Base-by-base conservation (phyloP, 1,140 invertebrate genomes). In the Thereuonema tuberculata region DNA sequence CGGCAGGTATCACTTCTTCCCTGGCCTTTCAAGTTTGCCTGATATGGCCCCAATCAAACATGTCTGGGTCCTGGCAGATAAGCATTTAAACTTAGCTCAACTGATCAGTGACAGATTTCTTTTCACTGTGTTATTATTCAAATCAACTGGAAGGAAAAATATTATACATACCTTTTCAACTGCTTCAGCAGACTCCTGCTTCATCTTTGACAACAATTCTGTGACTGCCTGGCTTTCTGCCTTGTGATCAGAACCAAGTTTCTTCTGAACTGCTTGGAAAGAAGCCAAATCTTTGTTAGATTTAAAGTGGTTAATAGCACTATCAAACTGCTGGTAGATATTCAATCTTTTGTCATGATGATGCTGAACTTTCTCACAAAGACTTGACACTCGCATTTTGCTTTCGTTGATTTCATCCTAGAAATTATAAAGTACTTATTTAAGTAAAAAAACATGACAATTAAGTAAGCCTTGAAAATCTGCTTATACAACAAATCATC, bases 291-390 rank as follows among this genome's bases (percentile, higher is more conserved):
- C 84, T 69, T 85, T 85, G 53, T 74, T 81, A 0, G 75, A 65
- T 68, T 86, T 86, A 29, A 81, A 75, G 64, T 81, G 80, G 58
- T 74, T 73, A 37, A 86, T 67, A 47, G 81, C 80, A 63, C 83
- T 80, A 64, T 85, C 84, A 56, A 83, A 77, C 26, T 75, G 75
- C 65, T 80, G 77, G 65, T 85, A 86, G 1, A 82, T 75, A 14
- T 73, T 72, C 49, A 79, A 78, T 56, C 83, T 70, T 54, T 78
- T 77, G 63, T 84, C 81, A 64, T 85, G 83, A 23, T 77, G 76
- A 46, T 72, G 74, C 53, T 83, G 71, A 2, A 85, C 77, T 27
- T 73, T 67, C 64, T 80, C 77, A 58, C 76, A 75, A 23, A 77
- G 71, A 2, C 78, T 76, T 48, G 76, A 73, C 55, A 78, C 77